A percentile compares a stretch with the other conserved stretches of the same genome.
phyloP scores from a whole-genome alignment of 2,797 vertebrate genomes.

The Tadarida brasiliensis region DNA sequence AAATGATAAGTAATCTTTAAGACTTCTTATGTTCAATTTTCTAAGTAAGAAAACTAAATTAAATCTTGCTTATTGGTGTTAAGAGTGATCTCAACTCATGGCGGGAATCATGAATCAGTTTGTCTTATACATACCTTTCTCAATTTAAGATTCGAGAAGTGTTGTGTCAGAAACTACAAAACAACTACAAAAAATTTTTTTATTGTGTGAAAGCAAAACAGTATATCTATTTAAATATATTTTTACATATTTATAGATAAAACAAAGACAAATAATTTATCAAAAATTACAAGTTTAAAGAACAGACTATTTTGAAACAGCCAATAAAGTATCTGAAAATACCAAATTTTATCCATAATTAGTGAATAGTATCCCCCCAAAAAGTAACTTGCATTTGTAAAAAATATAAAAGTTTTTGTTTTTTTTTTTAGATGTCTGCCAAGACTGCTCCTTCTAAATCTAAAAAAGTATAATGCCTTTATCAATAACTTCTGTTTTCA shows the following conservation, averaged over 20 bases:
- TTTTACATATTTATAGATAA: slow-evolving; percentile 83
- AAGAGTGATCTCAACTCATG: slow-evolving; percentile 33
- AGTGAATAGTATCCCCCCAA: slow-evolving; percentile 42
- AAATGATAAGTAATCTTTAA: slow-evolving; percentile 45
- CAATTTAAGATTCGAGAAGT: slow-evolving; percentile 50
- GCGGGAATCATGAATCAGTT: background rate
- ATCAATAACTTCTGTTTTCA: slow-evolving; percentile 55
- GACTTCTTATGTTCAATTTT: slow-evolving; percentile 15
- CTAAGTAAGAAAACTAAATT: slow-evolving; percentile 50
- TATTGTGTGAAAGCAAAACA: slow-evolving; percentile 82
- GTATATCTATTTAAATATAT: slow-evolving; percentile 72
- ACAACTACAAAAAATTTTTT: slow-evolving; percentile 71
- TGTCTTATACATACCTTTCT: background rate
- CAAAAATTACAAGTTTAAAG: slow-evolving; percentile 78
- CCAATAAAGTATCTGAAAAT: slow-evolving; percentile 78
- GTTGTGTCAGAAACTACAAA: slow-evolving; percentile 65
- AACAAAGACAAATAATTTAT: slow-evolving; percentile 81
- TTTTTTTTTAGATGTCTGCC: slow-evolving; percentile 51
- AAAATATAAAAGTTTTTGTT: slow-evolving; percentile 67
- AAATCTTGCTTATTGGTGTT: slow-evolving; percentile 35
- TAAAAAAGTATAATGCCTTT: slow-evolving; percentile 59
- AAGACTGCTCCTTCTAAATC: slow-evolving; percentile 75
- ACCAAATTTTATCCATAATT: slow-evolving; percentile 69
- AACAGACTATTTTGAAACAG: slow-evolving; percentile 81
- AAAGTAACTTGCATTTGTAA: slow-evolving; percentile 60